These are phyloP conservation scores for Drosophila seclusa DNA, from an alignment of 2,888 invertebrate species.

Conservation along the genomic window DNA sequence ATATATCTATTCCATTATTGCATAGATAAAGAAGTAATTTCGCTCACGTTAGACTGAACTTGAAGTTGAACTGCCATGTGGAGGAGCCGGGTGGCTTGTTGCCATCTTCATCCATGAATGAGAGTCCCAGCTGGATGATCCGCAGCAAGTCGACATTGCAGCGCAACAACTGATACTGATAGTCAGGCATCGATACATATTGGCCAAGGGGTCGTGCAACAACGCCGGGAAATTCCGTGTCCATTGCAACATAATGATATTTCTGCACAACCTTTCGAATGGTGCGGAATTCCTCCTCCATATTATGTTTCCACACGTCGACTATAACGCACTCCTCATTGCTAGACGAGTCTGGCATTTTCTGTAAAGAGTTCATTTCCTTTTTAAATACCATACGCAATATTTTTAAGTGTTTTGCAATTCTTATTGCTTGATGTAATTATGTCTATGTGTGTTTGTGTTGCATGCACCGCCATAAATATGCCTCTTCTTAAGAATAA, in stretches of 20 bases:
- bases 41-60: conserved; percentile 97
- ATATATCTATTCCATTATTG: background rate
- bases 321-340: conserved; percentile 97
- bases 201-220: conserved; percentile 98
- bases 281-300: conserved; percentile 98
- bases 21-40: no score
- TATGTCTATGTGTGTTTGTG: background rate
- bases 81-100: conserved; percentile 96
- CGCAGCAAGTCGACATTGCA: conserved; percentile 99
- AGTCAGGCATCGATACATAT: conserved; percentile 95
- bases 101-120: conserved; percentile 99
- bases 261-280: conserved; percentile 95
- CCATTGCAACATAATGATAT: conserved; percentile 95
- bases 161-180: conserved; percentile 95
- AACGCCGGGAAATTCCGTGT: conserved; percentile 99
- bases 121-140: conserved; percentile 98
- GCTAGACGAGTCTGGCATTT: conserved; percentile 90
- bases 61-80: conserved; percentile 99
- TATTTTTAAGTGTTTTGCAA: no score
- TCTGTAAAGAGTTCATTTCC: conserved; percentile 74
- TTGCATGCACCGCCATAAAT: background rate
- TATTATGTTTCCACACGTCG: conserved; percentile 99
- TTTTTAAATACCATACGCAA: background rate
- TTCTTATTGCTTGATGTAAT: background rate
- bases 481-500: background rate